Conservation (phyloP, 2,888 invertebrate genomes). For the Rhogogaster chlorosoma region DNA sequence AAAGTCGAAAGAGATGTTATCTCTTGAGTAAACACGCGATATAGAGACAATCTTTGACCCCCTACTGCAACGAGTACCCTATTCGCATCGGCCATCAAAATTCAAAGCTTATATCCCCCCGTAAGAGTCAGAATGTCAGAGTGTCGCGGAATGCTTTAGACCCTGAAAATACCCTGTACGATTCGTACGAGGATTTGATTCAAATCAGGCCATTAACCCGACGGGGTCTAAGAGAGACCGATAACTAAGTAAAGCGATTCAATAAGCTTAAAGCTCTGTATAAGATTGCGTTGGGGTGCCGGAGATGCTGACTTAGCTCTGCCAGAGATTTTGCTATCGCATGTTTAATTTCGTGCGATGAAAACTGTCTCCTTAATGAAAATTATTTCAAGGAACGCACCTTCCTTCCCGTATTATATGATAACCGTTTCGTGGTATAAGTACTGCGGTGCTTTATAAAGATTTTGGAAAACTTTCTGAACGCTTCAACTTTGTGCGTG, state of each 20-base stretch:
- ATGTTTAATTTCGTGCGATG: neutral
- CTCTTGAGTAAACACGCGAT: slow-evolving; percentile 24
- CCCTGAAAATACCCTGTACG: slow-evolving; percentile 13
- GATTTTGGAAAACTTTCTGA: neutral
- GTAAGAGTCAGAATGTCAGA: neutral
- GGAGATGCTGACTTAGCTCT: slow-evolving; percentile 17
- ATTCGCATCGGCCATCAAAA: slow-evolving; percentile 29
- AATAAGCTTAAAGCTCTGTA: slow-evolving; percentile 45
- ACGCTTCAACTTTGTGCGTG: neutral
- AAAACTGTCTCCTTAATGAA: neutral
- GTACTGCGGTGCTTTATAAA: neutral
- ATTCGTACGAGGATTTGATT: slow-evolving; percentile 40
- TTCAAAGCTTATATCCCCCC: slow-evolving; percentile 15
- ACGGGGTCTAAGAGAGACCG: slow-evolving; percentile 35
- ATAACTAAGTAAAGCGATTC: slow-evolving; percentile 43
- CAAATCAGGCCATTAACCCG: slow-evolving; percentile 39
- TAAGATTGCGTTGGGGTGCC: slow-evolving; percentile 36
- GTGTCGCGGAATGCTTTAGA: neutral
- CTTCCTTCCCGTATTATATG: neutral
- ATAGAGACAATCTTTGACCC: slow-evolving; percentile 43
- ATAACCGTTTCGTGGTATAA: neutral
- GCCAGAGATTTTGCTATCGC: neutral
- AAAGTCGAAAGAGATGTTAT: slow-evolving; percentile 46
- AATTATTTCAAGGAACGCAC: slow-evolving; percentile 15
- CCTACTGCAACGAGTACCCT: neutral